Evolutionary conservation across 2,888 invertebrate species (phyloP).

Genomic region (Scaeva pyrastri): DNA sequence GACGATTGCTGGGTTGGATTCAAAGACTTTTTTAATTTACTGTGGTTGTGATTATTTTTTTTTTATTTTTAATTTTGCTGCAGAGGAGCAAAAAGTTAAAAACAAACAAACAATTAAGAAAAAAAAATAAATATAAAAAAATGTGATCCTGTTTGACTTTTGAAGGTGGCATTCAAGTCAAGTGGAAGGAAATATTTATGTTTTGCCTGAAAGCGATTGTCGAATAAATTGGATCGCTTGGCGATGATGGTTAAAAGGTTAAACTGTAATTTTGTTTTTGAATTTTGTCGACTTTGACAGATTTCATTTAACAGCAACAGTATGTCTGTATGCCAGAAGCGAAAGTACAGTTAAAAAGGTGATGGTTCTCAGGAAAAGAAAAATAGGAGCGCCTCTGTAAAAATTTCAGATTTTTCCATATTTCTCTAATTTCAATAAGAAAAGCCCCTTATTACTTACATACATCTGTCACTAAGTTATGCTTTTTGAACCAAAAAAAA

Average conservation of each 20-base stretch:
- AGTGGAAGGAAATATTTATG: conserved; percentile 42
- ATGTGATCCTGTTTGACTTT: conserved; percentile 60
- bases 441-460: too few relatives aligned
- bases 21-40: conserved; percentile 43
- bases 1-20: background rate
- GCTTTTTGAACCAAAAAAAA: too few relatives aligned
- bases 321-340: too few relatives aligned
- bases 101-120: conserved; percentile 55
- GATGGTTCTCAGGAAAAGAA: too few relatives aligned
- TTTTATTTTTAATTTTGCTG: too few relatives aligned
- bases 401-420: too few relatives aligned
- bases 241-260: background rate
- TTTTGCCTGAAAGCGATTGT: conserved; percentile 10
- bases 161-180: conserved; percentile 55
- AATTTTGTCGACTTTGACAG: background rate
- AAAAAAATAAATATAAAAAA: too few relatives aligned
- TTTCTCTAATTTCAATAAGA: too few relatives aligned
- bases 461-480: too few relatives aligned
- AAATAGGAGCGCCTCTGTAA: too few relatives aligned
- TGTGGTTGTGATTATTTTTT: conserved; percentile 7
- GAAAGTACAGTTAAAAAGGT: too few relatives aligned
- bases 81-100: background rate
- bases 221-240: conserved; percentile 37
- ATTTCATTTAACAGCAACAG: background rate
- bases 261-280: conserved; percentile 1